Evolutionary conservation across 2,888 invertebrate species (phyloP).

Genomic region (Hedya salicella): DNA sequence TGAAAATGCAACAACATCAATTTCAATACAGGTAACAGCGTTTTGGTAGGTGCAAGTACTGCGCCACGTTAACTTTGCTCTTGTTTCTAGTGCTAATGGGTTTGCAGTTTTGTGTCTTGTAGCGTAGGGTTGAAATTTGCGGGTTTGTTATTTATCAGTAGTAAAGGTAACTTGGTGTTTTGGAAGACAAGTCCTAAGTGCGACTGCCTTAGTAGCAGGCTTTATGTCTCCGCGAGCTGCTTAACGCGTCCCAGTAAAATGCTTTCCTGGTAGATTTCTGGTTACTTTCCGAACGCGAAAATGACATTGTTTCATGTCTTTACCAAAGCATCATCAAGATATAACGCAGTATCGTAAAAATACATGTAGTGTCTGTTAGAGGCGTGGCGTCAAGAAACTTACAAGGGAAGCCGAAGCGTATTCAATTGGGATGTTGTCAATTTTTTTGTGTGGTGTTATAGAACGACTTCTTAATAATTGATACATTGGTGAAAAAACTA

Average conservation of each 20-base stretch:
- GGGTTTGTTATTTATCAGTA: constrained; percentile 23
- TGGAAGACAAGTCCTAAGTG: constrained; percentile 68
- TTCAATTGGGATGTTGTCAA: too few species aligned
- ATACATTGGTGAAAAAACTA: too few species aligned
- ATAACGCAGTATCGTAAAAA: too few species aligned
- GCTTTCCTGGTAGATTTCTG: constrained; percentile 65
- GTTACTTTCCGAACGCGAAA: constrained; percentile 51
- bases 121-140: constrained; percentile 40
- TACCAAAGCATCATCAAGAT: too few species aligned
- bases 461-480: too few species aligned
- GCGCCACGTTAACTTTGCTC: constrained; percentile 42
- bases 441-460: too few species aligned
- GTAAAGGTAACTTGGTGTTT: constrained; percentile 50
- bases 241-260: constrained; percentile 77
- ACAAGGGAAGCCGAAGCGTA: too few species aligned
- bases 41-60: constrained; percentile 42
- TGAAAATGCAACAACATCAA: constrained; percentile 45
- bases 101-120: not conserved
- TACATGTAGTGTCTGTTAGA: too few species aligned
- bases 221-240: constrained; percentile 75
- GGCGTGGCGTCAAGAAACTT: too few species aligned
- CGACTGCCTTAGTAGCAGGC: constrained; percentile 70
- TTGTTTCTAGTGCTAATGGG: not conserved
- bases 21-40: constrained; percentile 38
- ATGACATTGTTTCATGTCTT: constrained; percentile 52